phyloP scores from a whole-genome alignment of 92 coral and sea anemone species.

The Isaurus tuberculatus region DNA sequence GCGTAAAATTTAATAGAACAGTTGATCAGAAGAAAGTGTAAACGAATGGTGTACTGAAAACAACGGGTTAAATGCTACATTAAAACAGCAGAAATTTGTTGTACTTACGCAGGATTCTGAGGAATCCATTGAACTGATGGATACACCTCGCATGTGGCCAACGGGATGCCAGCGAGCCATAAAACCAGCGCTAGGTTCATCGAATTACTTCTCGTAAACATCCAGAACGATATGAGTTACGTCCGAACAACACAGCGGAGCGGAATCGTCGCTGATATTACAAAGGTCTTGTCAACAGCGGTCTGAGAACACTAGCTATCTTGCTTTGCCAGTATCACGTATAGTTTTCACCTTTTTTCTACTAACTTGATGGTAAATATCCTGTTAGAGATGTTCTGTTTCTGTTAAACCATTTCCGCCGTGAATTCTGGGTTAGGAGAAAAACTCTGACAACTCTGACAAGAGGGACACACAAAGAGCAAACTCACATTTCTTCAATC shows the following conservation, averaged over 20 bases:
- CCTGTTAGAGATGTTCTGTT: background rate
- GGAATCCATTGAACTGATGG: slow-evolving; percentile 50
- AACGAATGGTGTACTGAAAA: background rate
- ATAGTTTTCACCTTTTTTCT: background rate
- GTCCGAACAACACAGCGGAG: slow-evolving; percentile 1
- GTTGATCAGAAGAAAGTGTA: background rate
- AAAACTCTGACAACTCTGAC: background rate
- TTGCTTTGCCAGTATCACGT: background rate
- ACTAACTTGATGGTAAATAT: background rate
- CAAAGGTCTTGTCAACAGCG: background rate
- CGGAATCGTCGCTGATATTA: slow-evolving; percentile 1
- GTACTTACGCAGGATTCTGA: slow-evolving; percentile 41
- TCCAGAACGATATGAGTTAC: background rate
- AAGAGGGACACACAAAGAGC: background rate
- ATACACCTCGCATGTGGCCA: slow-evolving; percentile 30
- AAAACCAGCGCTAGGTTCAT: slow-evolving; percentile 12
- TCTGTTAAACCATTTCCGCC: background rate
- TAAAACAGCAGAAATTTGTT: slow-evolving; percentile 12
- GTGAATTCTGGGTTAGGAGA: background rate
- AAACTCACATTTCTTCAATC: slow-evolving; percentile 2
- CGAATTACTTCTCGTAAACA: background rate
- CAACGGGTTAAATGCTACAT: background rate
- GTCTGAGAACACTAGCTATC: background rate
- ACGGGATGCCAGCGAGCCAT: slow-evolving; percentile 15
- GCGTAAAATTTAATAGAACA: background rate